Evolutionary conservation across 2,888 invertebrate species (phyloP).

Genomic region (Balanococcus diminutus): DNA sequence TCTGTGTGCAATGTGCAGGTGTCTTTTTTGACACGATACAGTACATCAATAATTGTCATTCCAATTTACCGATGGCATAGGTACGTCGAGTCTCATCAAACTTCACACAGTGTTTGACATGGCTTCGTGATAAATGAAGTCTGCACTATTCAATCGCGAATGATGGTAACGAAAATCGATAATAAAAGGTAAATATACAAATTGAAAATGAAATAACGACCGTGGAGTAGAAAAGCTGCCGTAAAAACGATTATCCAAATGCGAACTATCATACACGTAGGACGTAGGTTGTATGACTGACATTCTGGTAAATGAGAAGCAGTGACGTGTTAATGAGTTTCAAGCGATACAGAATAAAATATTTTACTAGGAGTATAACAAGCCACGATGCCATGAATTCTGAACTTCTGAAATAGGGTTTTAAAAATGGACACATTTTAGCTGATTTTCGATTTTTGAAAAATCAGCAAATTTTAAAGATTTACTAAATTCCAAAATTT

Average conservation of each 20-base stretch:
- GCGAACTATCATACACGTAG: too few species aligned
- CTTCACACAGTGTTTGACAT: background rate
- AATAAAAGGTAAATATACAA: background rate
- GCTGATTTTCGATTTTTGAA: too few species aligned
- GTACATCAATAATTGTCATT: background rate
- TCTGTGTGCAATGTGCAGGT: background rate
- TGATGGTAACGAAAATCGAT: background rate
- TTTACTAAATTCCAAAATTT: too few species aligned
- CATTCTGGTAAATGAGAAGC: too few species aligned
- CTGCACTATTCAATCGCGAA: background rate
- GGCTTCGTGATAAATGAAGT: background rate
- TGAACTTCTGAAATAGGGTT: too few species aligned
- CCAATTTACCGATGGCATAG: background rate
- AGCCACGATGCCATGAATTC: too few species aligned
- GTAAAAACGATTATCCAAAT: background rate
- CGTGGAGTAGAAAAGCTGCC: background rate
- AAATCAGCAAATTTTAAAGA: too few species aligned
- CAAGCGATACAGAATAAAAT: too few species aligned
- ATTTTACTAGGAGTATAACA: too few species aligned
- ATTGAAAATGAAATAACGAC: background rate
- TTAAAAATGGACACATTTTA: too few species aligned
- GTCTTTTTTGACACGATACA: background rate
- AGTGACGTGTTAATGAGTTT: too few species aligned
- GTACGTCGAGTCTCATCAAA: background rate
- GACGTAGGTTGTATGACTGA: too few species aligned